phyloP scores from a whole-genome alignment of 2,797 vertebrate genomes.

The Aeoliscus strigatus region DNA sequence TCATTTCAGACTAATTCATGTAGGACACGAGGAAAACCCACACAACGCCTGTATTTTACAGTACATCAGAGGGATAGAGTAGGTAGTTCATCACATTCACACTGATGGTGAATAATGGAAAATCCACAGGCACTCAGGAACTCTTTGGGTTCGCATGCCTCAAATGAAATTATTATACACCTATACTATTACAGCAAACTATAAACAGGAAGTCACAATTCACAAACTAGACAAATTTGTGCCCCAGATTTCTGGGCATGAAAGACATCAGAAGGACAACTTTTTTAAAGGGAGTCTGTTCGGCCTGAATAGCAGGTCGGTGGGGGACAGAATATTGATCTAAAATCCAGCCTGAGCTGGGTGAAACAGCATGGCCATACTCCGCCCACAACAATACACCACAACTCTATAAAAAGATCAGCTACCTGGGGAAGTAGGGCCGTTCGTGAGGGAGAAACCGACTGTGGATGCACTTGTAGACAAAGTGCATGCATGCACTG shows the following conservation, averaged over 20 bases:
- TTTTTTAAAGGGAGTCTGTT: constrained; percentile 51
- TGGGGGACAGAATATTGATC: constrained; percentile 71
- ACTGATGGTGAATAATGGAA: no score
- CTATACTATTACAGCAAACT: no score
- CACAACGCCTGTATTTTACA: no score
- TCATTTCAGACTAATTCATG: neutral
- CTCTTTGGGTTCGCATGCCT: no score
- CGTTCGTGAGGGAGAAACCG: constrained; percentile 5
- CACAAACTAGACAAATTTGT: constrained; percentile 6
- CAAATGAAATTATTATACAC: no score
- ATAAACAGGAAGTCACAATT: neutral
- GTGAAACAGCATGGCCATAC: constrained; percentile 55
- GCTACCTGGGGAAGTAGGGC: constrained; percentile 39
- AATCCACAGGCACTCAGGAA: no score
- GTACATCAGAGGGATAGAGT: no score
- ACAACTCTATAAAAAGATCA: constrained; percentile 61
- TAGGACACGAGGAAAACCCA: neutral
- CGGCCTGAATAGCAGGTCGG: constrained; percentile 41
- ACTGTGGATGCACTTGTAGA: neutral
- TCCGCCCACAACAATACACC: constrained; percentile 56
- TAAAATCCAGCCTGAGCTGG: constrained; percentile 64
- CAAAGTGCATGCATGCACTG: constrained; percentile 5
- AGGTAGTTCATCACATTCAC: no score
- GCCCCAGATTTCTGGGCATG: constrained; percentile 4
- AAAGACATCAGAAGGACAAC: constrained; percentile 44